Evolutionary conservation across 2,113 vertebrate species (phyloP).

Genomic region (Nicator chloris): DNA sequence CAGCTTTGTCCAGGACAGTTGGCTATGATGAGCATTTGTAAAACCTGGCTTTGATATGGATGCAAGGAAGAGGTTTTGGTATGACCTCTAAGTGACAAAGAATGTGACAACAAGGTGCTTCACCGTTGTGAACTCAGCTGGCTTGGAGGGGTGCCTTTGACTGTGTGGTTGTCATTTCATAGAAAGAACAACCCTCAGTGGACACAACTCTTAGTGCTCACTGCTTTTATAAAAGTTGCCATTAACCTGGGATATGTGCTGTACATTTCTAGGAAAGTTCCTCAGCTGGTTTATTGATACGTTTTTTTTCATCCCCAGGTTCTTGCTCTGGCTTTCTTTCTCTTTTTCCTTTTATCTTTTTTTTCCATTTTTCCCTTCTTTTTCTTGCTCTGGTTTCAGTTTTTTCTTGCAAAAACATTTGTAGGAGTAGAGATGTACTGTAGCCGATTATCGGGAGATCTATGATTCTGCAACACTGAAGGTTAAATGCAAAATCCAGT

Average conservation of each 20-base stretch:
- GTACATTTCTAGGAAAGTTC: neutral
- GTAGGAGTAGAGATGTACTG: neutral
- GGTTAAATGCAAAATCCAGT: neutral
- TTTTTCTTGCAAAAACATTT: neutral
- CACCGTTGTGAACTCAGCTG: neutral
- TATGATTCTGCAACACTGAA: neutral
- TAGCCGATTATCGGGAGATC: neutral
- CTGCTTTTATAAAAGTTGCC: neutral
- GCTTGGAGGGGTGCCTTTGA: neutral
- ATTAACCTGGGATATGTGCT: neutral
- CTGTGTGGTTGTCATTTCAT: neutral
- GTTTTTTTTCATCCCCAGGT: neutral
- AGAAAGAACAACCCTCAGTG: neutral
- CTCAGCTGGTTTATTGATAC: neutral
- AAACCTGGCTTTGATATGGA: neutral
- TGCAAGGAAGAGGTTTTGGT: neutral
- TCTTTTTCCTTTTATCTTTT: neutral
- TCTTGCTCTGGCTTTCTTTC: neutral
- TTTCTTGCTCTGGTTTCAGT: neutral
- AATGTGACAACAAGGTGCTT: neutral
- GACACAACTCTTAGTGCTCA: neutral
- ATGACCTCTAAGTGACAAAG: neutral
- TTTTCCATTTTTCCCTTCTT: neutral
- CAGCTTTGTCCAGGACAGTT: neutral
- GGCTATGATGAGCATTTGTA: neutral